Evolutionary conservation across 2,113 vertebrate genomes (phyloP), one percentile per base, ranked within the genome.

Genomic region (Mormyrus lacerda): DNA sequence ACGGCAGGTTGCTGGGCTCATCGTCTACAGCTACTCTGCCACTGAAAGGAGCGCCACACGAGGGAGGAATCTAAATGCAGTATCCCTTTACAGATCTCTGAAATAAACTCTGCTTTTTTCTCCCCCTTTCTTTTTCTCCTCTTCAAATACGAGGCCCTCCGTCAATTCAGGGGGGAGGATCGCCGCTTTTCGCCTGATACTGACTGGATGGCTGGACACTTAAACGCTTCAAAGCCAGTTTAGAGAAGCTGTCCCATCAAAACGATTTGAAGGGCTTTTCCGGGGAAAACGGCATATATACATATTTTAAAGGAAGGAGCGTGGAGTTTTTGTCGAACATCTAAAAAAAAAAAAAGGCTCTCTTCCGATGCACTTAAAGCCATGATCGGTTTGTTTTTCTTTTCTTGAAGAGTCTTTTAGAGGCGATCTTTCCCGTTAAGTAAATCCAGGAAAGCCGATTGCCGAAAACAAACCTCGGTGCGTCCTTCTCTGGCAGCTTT

Each of bases 1-100:
- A 45, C 55, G 10, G 58, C 50, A 58, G 87, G 45, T 42, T 53
- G 44, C 76, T 48, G 73, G 65, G 51, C 39, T 84, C 24, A 69
- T 35, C 69, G n/a, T 27, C 73, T 48, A 88, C 15, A 51, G 73
- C 47, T 24, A 39, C 24, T 39, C 27, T 53, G 73, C 65, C n/a
- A 31, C 85, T 87, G 79, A 83, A 88, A 58, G 31, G 76, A 88
- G 79, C 76, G 55, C 44, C 44, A 45, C 48, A 85, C 51, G 79
- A 90, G 79, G 87, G 76, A 88, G 55, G 48, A 82, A 88, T 88
- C 42, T 88, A 88, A 88, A 82, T 90, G 86, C 89, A n/a, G 87
- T 48, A 82, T 90, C 89, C 89, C 51, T 44, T 90, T 61, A 69
- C 44, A 85, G 76, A 88, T 90, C 87, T 83, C 76, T 61, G 79